Evolutionary conservation across 2,888 invertebrate genomes (phyloP).

Genomic region (Mesorhabditis belari): DNA sequence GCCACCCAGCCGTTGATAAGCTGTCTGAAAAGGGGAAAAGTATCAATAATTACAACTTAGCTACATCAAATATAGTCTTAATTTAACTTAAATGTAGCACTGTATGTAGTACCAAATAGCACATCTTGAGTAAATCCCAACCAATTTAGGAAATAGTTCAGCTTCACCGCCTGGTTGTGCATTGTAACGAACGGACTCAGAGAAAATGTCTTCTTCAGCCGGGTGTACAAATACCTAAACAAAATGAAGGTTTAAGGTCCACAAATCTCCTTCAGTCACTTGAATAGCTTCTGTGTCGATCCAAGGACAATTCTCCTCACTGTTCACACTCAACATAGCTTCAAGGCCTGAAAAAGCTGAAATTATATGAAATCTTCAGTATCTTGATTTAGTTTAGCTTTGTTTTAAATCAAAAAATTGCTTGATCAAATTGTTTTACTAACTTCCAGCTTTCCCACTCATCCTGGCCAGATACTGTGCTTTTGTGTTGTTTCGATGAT

Average conservation of each 20-base stretch:
- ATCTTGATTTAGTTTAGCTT: too few species aligned
- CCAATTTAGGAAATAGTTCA: neutral
- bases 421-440: too few species aligned
- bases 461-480: constrained; percentile 12
- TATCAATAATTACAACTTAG: too few species aligned
- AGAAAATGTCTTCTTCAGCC: constrained; percentile 24
- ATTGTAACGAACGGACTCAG: constrained; percentile 31
- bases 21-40: too few species aligned
- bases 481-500: constrained; percentile 14
- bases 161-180: constrained; percentile 11
- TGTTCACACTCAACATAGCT: constrained; percentile 22
- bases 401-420: too few species aligned
- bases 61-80: too few species aligned
- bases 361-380: too few species aligned
- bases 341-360: constrained; percentile 11
- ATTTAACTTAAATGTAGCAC: too few species aligned
- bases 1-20: constrained; percentile 27
- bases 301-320: constrained; percentile 32
- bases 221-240: constrained; percentile 26
- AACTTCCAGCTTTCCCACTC: neutral
- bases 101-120: too few species aligned
- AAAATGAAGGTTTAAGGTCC: neutral
- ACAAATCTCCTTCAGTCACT: too few species aligned
- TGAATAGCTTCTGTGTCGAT: constrained; percentile 25
- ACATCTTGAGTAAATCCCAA: too few species aligned